These are phyloP conservation scores for Dasysyrphus albostriatus DNA, from an alignment of 2,888 invertebrate genomes.

Conservation along the genomic window DNA sequence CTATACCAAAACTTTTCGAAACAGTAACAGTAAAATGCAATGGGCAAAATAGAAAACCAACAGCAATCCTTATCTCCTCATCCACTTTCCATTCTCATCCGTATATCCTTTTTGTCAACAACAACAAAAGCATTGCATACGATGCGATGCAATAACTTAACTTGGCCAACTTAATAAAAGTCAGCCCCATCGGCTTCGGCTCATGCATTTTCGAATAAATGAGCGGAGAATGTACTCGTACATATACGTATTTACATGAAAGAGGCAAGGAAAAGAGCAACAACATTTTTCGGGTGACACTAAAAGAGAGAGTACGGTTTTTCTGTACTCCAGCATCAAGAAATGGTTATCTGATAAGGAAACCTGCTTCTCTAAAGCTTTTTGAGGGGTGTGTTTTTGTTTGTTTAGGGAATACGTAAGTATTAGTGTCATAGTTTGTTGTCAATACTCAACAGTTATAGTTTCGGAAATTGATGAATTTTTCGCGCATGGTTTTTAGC, in stretches of 20 bases:
- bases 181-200: background rate
- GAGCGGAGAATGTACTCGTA: constrained; percentile 11
- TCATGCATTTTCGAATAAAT: constrained; percentile 63
- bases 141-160: constrained; percentile 56
- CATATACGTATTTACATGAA: background rate
- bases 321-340: constrained; percentile 9
- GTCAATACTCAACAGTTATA: constrained; percentile 76
- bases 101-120: constrained; percentile 47
- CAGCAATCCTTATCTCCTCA: constrained; percentile 60
- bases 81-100: constrained; percentile 45
- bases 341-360: constrained; percentile 67
- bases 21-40: constrained; percentile 39
- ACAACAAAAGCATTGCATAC: constrained; percentile 40
- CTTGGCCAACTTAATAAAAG: constrained; percentile 63
- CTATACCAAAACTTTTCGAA: constrained; percentile 40
- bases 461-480: constrained; percentile 61
- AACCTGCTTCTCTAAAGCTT: constrained; percentile 49
- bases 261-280: constrained; percentile 11
- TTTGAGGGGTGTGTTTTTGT: constrained; percentile 76
- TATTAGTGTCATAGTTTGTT: constrained; percentile 62
- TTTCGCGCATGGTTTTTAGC: constrained; percentile 57
- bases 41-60: constrained; percentile 16
- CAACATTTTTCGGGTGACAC: background rate
- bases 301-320: constrained; percentile 5
- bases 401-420: constrained; percentile 61